Evolutionary conservation across 2,113 vertebrate genomes (phyloP), one percentile per base, ranked within the genome.

Genomic region (Delphinus delphis): DNA sequence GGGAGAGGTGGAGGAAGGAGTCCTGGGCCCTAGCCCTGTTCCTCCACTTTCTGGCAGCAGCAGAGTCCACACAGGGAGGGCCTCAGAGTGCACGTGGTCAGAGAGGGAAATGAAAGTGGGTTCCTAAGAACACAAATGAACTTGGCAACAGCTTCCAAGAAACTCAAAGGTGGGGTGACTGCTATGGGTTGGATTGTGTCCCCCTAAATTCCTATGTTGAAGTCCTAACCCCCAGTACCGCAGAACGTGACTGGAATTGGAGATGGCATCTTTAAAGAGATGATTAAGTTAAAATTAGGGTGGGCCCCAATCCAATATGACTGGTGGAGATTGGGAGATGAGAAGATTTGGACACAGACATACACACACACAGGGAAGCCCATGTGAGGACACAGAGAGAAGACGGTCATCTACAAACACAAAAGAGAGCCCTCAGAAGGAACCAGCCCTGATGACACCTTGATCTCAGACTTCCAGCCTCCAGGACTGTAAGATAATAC

Each of bases 171-270:
- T 4, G 2, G 3, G 9, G 13, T n/a, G 68, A 33, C 15, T 20
- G 10, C 6, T 17, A 7, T 0, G 44, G 31, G 12, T 3, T n/a
- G 18, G n/a, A 12, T 0, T 44, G 26, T 3, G 1, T 44, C 5
- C 28, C 33, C 7, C 38, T 17, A 80, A 33, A 38, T 44, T 36
- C 8, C 0, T 15, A 58, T 7, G 25, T 8, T 18, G 41, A 62
- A 53, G 23, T 9, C 58, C 25, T n/a, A 50, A 68, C 5, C 2
- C 68, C 33, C 15, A 3, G 26, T 5, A 9, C 26, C n/a, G 44
- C 60, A 8, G 70, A 26, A 62, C 0, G 9, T 18, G 3, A 13
- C 60, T 38, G 8, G 13, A 50, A 50, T 50, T 25, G 53, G 25
- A 67, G 67, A 67, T 0, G 6, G 17, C 20, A 14, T 25, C 74